These are phyloP conservation scores for Spodoptera littoralis DNA, from an alignment of 2,888 invertebrate species.

Conservation along the genomic window DNA sequence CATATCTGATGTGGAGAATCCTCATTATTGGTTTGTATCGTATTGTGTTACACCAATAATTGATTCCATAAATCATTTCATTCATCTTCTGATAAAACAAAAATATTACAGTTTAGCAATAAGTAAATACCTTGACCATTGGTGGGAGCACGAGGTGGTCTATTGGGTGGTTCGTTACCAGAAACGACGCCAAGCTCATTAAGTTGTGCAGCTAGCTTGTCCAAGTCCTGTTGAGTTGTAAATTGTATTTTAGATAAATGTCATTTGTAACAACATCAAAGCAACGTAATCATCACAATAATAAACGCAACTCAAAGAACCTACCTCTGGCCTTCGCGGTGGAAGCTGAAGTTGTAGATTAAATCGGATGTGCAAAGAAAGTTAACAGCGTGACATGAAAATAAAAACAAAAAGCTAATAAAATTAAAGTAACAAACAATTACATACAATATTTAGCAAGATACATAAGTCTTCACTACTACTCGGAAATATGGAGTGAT, in stretches of 20 bases:
- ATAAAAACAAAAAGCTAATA: conserved; percentile 82
- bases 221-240: conserved; percentile 93
- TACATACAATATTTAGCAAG: conserved; percentile 38
- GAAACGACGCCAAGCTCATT: conserved; percentile 96
- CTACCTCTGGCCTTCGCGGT: conserved; percentile 97
- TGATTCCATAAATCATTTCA: too few species aligned
- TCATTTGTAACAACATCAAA: conserved; percentile 28
- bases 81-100: not conserved
- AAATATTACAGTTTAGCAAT: not conserved
- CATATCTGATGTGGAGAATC: too few species aligned
- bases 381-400: conserved; percentile 87
- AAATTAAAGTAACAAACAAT: conserved; percentile 64
- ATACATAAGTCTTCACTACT: conserved; percentile 45
- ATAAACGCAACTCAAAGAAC: conserved; percentile 72
- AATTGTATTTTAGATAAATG: conserved; percentile 26
- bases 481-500: conserved; percentile 39
- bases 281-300: conserved; percentile 27
- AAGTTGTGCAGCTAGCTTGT: conserved; percentile 98
- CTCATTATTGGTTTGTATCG: too few species aligned
- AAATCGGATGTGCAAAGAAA: conserved; percentile 86
- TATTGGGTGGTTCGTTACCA: conserved; percentile 91
- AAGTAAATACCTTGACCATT: conserved; percentile 80
- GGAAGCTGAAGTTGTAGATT: conserved; percentile 90
- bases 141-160: conserved; percentile 83
- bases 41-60: too few species aligned